Conservation (phyloP, 2,888 invertebrate species). For the Monopis laevigella region DNA sequence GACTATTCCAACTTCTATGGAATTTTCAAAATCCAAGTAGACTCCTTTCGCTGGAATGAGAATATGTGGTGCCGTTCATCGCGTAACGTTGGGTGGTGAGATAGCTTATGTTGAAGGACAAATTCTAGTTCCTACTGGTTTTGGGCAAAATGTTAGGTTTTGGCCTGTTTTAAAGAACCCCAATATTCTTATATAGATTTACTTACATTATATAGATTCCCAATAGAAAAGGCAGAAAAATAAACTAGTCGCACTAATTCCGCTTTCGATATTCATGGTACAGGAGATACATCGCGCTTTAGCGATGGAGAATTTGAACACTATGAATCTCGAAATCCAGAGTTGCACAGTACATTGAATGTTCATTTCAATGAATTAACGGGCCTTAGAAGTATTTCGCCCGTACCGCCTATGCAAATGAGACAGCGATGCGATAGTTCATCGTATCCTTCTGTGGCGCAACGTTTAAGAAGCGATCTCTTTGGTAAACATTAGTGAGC, state of each 20-base stretch:
- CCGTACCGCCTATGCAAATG: constrained; percentile 43
- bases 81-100: constrained; percentile 95
- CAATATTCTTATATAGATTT: constrained; percentile 31
- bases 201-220: constrained; percentile 41
- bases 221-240: constrained; percentile 29
- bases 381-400: constrained; percentile 55
- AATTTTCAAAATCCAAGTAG: constrained; percentile 94
- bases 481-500: constrained; percentile 83
- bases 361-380: constrained; percentile 70
- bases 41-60: constrained; percentile 94
- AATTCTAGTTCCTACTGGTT: constrained; percentile 86
- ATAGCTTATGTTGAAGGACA: constrained; percentile 96
- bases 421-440: constrained; percentile 68
- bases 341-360: constrained; percentile 43
- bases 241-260: constrained; percentile 65
- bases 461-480: constrained; percentile 53
- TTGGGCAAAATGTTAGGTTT: constrained; percentile 85
- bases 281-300: constrained; percentile 39
- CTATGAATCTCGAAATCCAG: constrained; percentile 33
- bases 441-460: constrained; percentile 52
- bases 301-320: constrained; percentile 46
- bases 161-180: constrained; percentile 65
- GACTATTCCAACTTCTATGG: constrained; percentile 83
- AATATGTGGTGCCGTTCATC: constrained; percentile 87
- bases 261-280: constrained; percentile 60